These are phyloP conservation scores for Pyrrhosoma nymphula DNA, from an alignment of 2,888 invertebrate species.

Conservation along the genomic window DNA sequence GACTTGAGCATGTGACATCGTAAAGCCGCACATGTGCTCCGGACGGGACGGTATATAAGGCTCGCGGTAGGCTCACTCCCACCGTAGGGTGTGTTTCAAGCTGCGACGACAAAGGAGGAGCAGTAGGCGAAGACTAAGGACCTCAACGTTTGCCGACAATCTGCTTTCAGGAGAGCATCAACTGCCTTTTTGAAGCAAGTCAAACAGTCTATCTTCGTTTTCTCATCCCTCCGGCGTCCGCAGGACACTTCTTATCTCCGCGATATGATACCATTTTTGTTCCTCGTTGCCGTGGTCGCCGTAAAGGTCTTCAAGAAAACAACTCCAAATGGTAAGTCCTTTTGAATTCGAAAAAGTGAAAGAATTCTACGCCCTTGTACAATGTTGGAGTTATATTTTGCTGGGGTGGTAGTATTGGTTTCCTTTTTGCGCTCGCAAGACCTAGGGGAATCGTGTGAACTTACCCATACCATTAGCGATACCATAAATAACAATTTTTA, in stretches of 20 bases:
- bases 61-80: not conserved
- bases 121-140: slow-evolving; percentile 47
- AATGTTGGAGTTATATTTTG: too few relatives aligned
- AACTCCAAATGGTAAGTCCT: slow-evolving; percentile 90
- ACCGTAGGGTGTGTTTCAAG: slow-evolving; percentile 31
- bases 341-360: not conserved
- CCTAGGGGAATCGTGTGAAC: not conserved
- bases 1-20: slow-evolving; percentile 17
- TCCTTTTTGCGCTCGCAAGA: not conserved
- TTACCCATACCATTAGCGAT: too few relatives aligned
- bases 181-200: not conserved
- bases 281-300: slow-evolving; percentile 85
- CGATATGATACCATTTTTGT: slow-evolving; percentile 77
- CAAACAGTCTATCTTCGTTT: slow-evolving; percentile 41
- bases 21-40: slow-evolving; percentile 56
- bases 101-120: slow-evolving; percentile 49
- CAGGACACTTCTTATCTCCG: slow-evolving; percentile 52
- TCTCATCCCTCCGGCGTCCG: slow-evolving; percentile 51
- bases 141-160: not conserved
- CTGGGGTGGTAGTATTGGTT: not conserved
- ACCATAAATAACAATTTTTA: too few relatives aligned
- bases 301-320: slow-evolving; percentile 96
- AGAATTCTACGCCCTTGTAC: not conserved
- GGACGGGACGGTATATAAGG: not conserved
- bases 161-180: not conserved